Evolutionary conservation across 2,797 vertebrate genomes (phyloP), one percentile per base, ranked within the genome.

Genomic region (Sebastes kiyomatsui): DNA sequence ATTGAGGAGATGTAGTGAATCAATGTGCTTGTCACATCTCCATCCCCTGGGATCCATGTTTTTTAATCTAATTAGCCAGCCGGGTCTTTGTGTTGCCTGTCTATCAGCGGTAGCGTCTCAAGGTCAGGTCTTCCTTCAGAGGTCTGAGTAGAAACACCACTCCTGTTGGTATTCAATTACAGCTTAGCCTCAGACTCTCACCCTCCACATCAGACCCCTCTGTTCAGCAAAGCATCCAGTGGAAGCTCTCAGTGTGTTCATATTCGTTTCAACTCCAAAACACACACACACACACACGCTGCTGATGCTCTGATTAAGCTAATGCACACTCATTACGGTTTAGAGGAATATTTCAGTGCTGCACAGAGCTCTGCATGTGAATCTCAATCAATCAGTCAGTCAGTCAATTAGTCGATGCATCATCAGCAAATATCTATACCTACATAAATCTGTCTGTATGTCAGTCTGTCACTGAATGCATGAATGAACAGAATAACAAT

Each of bases 41-140:
- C 85, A 90, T 94, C 93, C 94, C 93, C 70, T 52, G 82, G 87
- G 93, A 93, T 94, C 91, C 91, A 90, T 94, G 95, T 94, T 95
- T 95, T 94, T 95, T 95, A 94, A 95, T 95, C 93, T 93, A 95
- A 96, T 96, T 96, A 95, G 92, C 87, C 75, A 82, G 91, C 77
- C 78, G 61, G 85, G 82, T 92, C 94, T 95, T 94, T 94, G 92
- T 94, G 92, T 93, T 91, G 93, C 91, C 93, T 93, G 94, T 94
- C 94, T 94, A 91, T 95, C 93, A 93, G 88, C 64, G 13, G 83
- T 49, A 70, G 78, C 65, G 56, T 89, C 90, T 93, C 94, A 95
- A 95, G 95, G 95, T 95, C 94, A 94, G 81, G 90, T 82, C 87
- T 89, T 95, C 88, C 89, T 93, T 92, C 88, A 91, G 91, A 95